Conservation (phyloP, 1,140 invertebrate species). For the Nasonia vitripennis region DNA sequence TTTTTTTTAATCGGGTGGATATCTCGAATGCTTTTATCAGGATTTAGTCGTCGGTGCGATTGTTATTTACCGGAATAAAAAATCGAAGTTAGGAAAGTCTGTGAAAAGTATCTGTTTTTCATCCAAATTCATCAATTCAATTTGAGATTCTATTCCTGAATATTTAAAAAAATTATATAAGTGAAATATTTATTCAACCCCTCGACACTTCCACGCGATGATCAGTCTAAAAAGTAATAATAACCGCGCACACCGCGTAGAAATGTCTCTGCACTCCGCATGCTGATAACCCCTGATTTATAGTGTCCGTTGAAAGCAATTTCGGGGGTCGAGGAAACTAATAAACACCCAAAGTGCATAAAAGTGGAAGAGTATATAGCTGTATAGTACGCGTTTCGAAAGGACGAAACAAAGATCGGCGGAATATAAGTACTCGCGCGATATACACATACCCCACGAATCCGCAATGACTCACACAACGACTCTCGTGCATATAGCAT, state of each 20-base stretch:
- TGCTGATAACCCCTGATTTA: background rate
- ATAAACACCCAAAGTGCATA: background rate
- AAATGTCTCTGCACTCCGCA: background rate
- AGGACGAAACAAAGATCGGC: background rate
- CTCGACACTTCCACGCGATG: too few species aligned
- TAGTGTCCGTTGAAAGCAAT: background rate
- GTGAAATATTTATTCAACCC: too few species aligned
- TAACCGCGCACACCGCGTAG: background rate
- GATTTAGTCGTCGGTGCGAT: too few species aligned
- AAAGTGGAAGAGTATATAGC: background rate
- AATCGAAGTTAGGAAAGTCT: too few species aligned
- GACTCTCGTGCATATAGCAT: background rate
- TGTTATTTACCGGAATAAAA: too few species aligned
- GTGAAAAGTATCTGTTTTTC: too few species aligned
- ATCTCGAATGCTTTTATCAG: too few species aligned
- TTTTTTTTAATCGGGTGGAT: background rate
- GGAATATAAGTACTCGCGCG: slow-evolving; percentile 2
- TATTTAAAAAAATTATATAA: too few species aligned
- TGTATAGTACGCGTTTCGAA: background rate
- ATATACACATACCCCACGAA: background rate
- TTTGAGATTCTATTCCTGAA: too few species aligned
- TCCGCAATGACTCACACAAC: slow-evolving; percentile 24
- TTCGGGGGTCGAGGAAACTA: background rate
- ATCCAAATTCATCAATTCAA: too few species aligned
- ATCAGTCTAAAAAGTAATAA: too few species aligned